These are phyloP conservation scores for Panzeria rudis DNA, from an alignment of 2,888 invertebrate species.

Conservation along the genomic window DNA sequence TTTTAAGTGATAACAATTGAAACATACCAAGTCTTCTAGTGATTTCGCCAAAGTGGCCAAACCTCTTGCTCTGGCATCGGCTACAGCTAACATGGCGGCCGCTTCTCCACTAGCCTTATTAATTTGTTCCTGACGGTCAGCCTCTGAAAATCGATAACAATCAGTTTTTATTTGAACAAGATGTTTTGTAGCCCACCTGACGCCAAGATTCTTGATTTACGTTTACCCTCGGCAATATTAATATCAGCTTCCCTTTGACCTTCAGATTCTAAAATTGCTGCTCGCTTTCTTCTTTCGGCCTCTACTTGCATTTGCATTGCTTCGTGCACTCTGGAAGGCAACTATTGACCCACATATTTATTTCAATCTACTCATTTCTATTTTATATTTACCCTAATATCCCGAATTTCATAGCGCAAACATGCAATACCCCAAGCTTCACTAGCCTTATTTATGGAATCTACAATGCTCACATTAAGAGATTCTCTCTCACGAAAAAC, in stretches of 20 bases:
- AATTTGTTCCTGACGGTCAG: conserved; percentile 96
- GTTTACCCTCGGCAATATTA: conserved; percentile 98
- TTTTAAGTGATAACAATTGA: not conserved
- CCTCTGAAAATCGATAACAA: conserved; percentile 88
- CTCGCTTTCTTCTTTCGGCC: conserved; percentile 98
- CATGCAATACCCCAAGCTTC: conserved; percentile 99
- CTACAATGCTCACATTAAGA: conserved; percentile 96
- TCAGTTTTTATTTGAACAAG: not conserved
- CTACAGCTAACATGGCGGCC: conserved; percentile 94
- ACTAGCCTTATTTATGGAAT: conserved; percentile 98
- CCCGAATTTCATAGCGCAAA: conserved; percentile 96
- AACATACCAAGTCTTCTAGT: conserved; percentile 76
- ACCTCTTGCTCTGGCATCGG: conserved; percentile 94
- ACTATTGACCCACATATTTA: conserved; percentile 84
- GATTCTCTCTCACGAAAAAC: conserved; percentile 98
- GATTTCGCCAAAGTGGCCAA: conserved; percentile 90
- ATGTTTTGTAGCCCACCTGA: conserved; percentile 86
- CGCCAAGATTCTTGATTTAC: conserved; percentile 94
- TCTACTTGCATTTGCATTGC: conserved; percentile 99
- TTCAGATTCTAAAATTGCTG: conserved; percentile 98
- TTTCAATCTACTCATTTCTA: not conserved
- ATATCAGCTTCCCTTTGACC: conserved; percentile 96
- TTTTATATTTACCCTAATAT: conserved; percentile 79
- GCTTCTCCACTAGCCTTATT: conserved; percentile 97
- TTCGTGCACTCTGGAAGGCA: conserved; percentile 96